Evolutionary conservation across 1,140 invertebrate species (phyloP).

Genomic region (Aphidius ervi): DNA sequence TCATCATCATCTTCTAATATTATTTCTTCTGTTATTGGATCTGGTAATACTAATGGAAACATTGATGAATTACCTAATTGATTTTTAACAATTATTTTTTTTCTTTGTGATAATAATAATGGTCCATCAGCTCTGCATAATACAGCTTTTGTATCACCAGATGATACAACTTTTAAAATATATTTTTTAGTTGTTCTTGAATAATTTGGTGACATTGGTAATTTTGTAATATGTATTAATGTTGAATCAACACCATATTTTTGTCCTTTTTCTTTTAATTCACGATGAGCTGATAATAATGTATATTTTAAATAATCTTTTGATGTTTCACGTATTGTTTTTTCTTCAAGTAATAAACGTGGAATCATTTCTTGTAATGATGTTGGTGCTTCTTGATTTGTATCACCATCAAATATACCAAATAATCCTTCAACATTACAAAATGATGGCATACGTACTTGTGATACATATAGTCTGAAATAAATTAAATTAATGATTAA

Average conservation of each 20-base stretch:
- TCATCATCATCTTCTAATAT: constrained; percentile 74
- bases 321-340: constrained; percentile 72
- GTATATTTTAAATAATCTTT: constrained; percentile 81
- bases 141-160: constrained; percentile 69
- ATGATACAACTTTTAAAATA: constrained; percentile 65
- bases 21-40: constrained; percentile 72
- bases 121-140: constrained; percentile 63
- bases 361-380: constrained; percentile 71
- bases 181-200: constrained; percentile 42
- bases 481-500: constrained; percentile 7
- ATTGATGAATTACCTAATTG: constrained; percentile 62
- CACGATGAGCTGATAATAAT: constrained; percentile 69
- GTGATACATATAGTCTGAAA: constrained; percentile 64
- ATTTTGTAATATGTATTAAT: constrained; percentile 66
- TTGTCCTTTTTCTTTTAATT: constrained; percentile 68
- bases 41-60: constrained; percentile 65
- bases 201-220: constrained; percentile 48
- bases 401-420: constrained; percentile 76
- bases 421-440: constrained; percentile 76
- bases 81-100: constrained; percentile 43
- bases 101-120: constrained; percentile 53
- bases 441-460: constrained; percentile 71
- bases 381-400: constrained; percentile 63
- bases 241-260: constrained; percentile 67
- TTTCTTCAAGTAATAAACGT: constrained; percentile 70